These are phyloP conservation scores for Halcyon senegalensis DNA, from an alignment of 2,113 vertebrate genomes.

Conservation along the genomic window DNA sequence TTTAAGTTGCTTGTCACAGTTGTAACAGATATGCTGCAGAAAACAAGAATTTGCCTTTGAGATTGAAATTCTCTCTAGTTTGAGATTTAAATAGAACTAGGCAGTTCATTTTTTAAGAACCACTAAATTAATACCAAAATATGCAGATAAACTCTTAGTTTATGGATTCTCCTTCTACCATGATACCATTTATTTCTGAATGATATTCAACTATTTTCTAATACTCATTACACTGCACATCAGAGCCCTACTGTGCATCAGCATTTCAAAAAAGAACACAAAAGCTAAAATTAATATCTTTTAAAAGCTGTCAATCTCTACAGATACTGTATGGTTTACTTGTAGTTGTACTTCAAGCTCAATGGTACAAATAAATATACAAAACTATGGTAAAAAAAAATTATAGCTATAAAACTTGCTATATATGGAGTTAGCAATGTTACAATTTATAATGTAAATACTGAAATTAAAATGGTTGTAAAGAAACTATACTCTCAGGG, in stretches of 20 bases:
- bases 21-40: not conserved
- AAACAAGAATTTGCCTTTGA: not conserved
- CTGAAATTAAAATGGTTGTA: not conserved
- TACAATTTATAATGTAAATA: not conserved
- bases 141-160: not conserved
- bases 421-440: not conserved
- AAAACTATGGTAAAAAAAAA: not conserved
- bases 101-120: not conserved
- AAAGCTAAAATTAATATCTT: not conserved
- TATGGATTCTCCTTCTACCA: constrained; percentile 1
- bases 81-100: not conserved
- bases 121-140: not conserved
- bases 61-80: not conserved
- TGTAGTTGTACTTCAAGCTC: not conserved
- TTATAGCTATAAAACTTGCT: not conserved
- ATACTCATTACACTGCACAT: not conserved
- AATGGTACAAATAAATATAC: not conserved
- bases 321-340: not conserved
- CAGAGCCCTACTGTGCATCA: not conserved
- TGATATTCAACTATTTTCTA: not conserved
- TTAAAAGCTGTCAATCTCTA: not conserved
- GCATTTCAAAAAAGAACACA: not conserved
- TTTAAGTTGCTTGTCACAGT: not conserved
- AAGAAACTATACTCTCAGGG: not conserved
- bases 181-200: not conserved